A percentile compares a stretch with the other conserved stretches of the same genome.
These are phyloP conservation scores for Ammospiza nelsoni DNA, from an alignment of 2,113 vertebrate genomes.

Conservation along the genomic window DNA sequence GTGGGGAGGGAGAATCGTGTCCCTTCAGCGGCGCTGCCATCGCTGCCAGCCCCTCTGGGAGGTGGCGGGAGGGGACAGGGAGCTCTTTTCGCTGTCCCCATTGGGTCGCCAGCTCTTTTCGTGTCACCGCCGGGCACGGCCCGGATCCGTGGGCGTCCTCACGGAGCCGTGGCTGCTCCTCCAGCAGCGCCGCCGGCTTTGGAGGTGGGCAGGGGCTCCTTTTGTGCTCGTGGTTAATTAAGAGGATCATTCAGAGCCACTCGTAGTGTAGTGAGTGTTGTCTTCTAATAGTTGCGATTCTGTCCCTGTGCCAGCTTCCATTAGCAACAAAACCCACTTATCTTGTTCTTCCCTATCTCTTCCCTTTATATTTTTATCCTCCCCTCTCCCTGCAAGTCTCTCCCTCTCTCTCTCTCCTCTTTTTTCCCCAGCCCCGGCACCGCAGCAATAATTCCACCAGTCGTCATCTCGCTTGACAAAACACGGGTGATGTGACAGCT, in stretches of 20 bases:
- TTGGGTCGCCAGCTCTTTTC: accelerated
- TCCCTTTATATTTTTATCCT: conserved; percentile 67
- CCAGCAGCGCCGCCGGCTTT: background rate
- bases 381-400: conserved; percentile 24
- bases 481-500: conserved; percentile 68
- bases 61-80: background rate
- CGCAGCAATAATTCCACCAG: conserved; percentile 63
- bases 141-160: background rate
- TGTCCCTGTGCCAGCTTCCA: conserved; percentile 65
- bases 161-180: background rate
- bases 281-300: conserved; percentile 50
- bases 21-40: accelerated
- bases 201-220: conserved; percentile 34
- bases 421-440: background rate
- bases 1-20: background rate
- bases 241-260: conserved; percentile 61
- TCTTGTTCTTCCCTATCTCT: conserved; percentile 70
- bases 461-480: conserved; percentile 65
- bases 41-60: background rate
- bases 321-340: conserved; percentile 75
- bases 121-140: accelerated
- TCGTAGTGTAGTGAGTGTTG: conserved; percentile 55
- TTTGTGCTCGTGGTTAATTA: conserved; percentile 62
- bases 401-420: background rate
- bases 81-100: accelerated